Percentiles rank a stretch among this genome's conserved stretches.
Conservation (phyloP, 2,797 vertebrate species). For the Phataginus tetradactyla region DNA sequence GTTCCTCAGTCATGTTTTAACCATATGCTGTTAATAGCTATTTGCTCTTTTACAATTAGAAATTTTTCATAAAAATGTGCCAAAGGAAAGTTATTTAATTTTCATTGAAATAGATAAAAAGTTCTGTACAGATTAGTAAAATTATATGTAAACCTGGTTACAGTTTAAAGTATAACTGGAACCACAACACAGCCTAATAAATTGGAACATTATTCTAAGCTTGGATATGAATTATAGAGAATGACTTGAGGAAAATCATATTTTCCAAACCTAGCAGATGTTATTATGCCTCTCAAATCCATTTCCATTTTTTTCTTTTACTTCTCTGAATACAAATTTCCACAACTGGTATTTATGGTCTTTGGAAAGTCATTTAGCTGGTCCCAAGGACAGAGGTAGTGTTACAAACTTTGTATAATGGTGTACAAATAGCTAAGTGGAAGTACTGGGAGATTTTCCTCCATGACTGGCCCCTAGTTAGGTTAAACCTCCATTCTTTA, state of each 20-base stretch:
- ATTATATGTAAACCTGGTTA: constrained; percentile 40
- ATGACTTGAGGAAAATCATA: constrained; percentile 66
- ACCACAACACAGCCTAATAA: constrained; percentile 52
- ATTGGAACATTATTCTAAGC: constrained; percentile 63
- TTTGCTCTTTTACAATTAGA: neutral
- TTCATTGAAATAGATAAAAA: constrained; percentile 36
- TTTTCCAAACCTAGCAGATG: constrained; percentile 73
- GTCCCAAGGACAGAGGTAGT: constrained; percentile 5
- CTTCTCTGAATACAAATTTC: constrained; percentile 58
- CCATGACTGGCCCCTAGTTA: neutral
- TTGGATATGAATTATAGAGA: constrained; percentile 59
- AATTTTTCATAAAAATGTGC: neutral
- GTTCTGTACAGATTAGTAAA: constrained; percentile 5
- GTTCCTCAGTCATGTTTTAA: neutral
- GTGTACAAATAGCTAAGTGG: neutral
- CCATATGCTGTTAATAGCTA: neutral
- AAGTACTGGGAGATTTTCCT: neutral
- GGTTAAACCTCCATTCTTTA: neutral
- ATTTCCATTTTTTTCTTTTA: constrained; percentile 39
- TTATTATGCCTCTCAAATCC: constrained; percentile 67
- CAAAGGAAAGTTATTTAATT: constrained; percentile 39
- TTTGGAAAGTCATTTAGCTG: constrained; percentile 61
- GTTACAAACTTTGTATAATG: neutral
- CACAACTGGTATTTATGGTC: constrained; percentile 59
- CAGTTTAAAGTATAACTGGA: constrained; percentile 55